Percentiles rank a stretch among this genome's conserved stretches.
These are phyloP conservation scores for Emydura subglobosa DNA, from an alignment of 2,113 vertebrate genomes.

Conservation along the genomic window DNA sequence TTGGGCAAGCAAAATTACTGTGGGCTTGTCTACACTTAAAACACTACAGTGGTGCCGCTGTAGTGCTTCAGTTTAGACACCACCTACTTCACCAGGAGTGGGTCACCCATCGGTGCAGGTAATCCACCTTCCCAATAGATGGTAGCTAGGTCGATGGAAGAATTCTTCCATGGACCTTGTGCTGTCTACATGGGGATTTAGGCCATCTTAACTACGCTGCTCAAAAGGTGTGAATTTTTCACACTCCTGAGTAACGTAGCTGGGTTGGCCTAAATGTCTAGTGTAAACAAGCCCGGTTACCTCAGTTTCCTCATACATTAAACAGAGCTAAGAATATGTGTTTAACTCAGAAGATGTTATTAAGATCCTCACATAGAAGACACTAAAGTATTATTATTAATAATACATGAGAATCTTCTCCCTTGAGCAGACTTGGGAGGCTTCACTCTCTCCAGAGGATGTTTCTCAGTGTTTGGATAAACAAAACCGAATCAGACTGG, in stretches of 20 bases:
- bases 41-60: neutral
- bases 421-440: neutral
- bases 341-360: neutral
- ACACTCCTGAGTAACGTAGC: neutral
- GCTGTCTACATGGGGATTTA: neutral
- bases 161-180: neutral
- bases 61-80: neutral
- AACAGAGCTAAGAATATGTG: neutral
- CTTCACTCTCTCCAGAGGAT: constrained; percentile 23
- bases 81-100: neutral
- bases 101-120: neutral
- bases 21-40: neutral
- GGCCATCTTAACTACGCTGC: neutral
- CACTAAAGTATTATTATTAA: neutral
- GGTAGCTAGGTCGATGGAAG: neutral
- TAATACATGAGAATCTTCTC: constrained; percentile 28
- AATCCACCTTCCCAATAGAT: neutral
- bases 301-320: neutral
- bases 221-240: neutral
- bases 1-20: neutral
- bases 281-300: neutral
- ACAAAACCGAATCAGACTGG: constrained; percentile 67
- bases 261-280: neutral
- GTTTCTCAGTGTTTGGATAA: constrained; percentile 52
- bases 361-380: constrained; percentile 1